Evolutionary conservation across 2,797 vertebrate species (phyloP), one percentile per base, ranked within the genome.

Genomic region (Decapterus maruadsi): DNA sequence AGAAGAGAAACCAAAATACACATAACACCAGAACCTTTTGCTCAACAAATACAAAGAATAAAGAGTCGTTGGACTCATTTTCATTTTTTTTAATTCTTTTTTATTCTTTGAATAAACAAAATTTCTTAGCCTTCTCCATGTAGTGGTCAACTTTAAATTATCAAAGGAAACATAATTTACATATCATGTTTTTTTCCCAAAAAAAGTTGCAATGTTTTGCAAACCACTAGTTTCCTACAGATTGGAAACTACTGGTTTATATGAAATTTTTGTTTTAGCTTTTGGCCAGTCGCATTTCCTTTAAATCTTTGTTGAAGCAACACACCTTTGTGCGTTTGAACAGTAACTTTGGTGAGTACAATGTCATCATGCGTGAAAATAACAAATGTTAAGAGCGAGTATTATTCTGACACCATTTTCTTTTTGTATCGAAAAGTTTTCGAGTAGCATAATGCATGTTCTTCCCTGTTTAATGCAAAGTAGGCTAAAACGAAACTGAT

Each of bases 371-470:
- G 22, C 42, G 20, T 2, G 8, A 68, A 76, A 72, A 1, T 8
- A 19, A 19, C 46, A n/a, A 1, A 48, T 4, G 29, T 40, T 1
- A 60, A 60, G 29, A 50, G 8, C 20, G 13, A 26, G 48, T 51
- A 19, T 48, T 17, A 51, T 13, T 66, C 62, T 55, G 61, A 42
- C 50, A 20, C 22, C 34, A 6, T 75, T 77, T 51, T 43, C 43
- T 69, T 50, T 10, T 53, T 45, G 13, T 63, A 40, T 51, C 38
- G 45, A 64, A 46, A 26, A 34, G 5, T 68, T 42, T 19, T 43
- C 34, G 29, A 38, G 34, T 70, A 70, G 56, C 9, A 14, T 68
- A 31, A 48, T 72, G 85, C 88, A 84, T 83, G 86, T 65, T 63
- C 29, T 55, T 60, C 53, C 59, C 34, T 48, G 22, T 77, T 77